Base-by-base conservation (phyloP, 2,113 vertebrate species). In the Sinocyclocheilus maitianheensis region DNA sequence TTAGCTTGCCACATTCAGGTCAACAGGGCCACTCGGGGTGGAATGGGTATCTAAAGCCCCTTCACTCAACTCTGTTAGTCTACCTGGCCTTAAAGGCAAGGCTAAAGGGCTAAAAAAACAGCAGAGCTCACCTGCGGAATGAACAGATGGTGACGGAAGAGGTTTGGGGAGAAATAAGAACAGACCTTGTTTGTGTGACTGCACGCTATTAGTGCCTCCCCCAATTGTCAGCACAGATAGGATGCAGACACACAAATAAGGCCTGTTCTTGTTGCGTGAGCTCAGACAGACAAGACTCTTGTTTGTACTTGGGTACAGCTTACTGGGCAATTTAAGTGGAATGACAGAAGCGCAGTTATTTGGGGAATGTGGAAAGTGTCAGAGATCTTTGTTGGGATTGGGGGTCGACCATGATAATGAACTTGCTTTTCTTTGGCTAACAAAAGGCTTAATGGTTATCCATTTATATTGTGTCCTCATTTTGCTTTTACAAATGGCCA, bases 301-400 rank as follows among this genome's bases (percentile, higher is more conserved):
- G 81, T 88, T 87, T 86, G 89, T 90, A 89, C 91, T 87, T 83
- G 85, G 89, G 88, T 76, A 82, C 51, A 71, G 89, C 90, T 91
- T 91, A 91, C 86, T 80, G 84, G 89, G 90, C 91, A 88, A 90
- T 93, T 93, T 94, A 81, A 92, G 91, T 91, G 93, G 92, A 94
- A 93, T 94, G 94, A 93, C 89, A 87, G 87, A 53, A 87, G 90
- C 86, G 4, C 72, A 93, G 93, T 91, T 90, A 94, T 94, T 88
- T 84, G 20, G 92, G 90, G 94, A 95, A 95, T 95, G 93, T 92
- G 87, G 91, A 88, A 90, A 90, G 91, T 80, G 89, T 88, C 85
- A 77, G 78, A 89, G 90, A 86, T 86, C 90, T 89, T 91, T 69
- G 60, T 53, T 81, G 80, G 55, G 74, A 77, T 74, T 40, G 0